Evolutionary conservation across 2,797 vertebrate species (phyloP), one percentile per base, ranked within the genome.

Genomic region (Phaenicophaeus curvirostris): DNA sequence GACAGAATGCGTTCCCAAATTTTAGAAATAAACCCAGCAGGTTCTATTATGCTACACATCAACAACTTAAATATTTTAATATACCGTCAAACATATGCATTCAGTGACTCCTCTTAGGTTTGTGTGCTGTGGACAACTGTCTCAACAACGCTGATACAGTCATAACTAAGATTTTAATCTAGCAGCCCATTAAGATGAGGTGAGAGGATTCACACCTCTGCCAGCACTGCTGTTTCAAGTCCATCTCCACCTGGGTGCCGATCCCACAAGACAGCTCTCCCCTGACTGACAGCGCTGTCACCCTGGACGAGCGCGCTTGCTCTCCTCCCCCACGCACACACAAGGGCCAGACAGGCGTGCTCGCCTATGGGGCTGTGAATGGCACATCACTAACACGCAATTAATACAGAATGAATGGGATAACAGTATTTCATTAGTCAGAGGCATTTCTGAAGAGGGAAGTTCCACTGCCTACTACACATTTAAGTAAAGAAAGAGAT

Each of bases 61-160:
- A 96, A 91, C 94, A 88, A 89, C 78, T 95, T 88, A 95, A 97
- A 96, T 94, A 96, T 93, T 96, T 97, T 94, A 95, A 96, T 94
- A 94, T 80, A 91, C 72, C 92, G 78, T 85, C 94, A 96, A 92
- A 83, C 74, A 69, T 74, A 90, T 66, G 94, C 63, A 94, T 79
- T 92, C 94, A 91, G 89, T 87, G 88, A 84, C 62, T 77, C 91
- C 67, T 87, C 53, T 82, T 94, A 95, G 72, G 86, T 96, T 94
- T 92, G 73, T 78, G 24, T 51, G 35, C 86, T 67, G 74, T 74
- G 59, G 95, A 94, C 75, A 90, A 89, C 76, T 79, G 54, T 69
- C 73, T 66, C 74, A 93, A 93, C 90, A 89, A 87, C 74, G 75
- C 96, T 95, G 86, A 96, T 92, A 83, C 68, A 94, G 90, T 80